Base-by-base conservation (phyloP, 1,140 invertebrate genomes). In the Rhopalosiphum maidis region DNA sequence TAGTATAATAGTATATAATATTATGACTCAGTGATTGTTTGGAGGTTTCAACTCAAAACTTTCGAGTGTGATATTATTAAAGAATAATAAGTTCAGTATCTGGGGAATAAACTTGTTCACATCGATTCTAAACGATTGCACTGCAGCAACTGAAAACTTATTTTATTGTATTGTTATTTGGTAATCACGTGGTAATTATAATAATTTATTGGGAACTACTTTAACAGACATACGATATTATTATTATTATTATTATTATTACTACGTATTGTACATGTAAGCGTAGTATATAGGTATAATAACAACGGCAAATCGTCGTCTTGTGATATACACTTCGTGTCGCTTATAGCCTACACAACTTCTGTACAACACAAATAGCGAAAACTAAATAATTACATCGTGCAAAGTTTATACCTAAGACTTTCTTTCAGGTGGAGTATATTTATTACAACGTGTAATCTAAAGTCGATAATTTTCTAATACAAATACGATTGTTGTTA, bases 71-170 rank as follows among this genome's bases (percentile, higher is more conserved):
- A 35, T n/a, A 77, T n/a, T 35, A n/a, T 77, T n/a, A 77, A 77
- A 35, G 5, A 77, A n/a, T 21, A 77, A 77, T 77, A 35, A 4
- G 18, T n/a, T n/a, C 15, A n/a, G 4, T n/a, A 25, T 68, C 5
- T 68, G 60, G 30, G 3, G 11, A 68, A 30, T 30, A n/a, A 18
- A 68, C 30, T n/a, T 1, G 60, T 18, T 77, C 60, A 35, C 60
- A 15, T 77, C 11, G 5, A 77, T 77, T 77, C 5, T 18, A n/a
- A 30, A 77, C 60, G 60, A n/a, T 77, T n/a, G 15, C 5, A n/a
- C 11, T 18, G 4, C 30, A 18, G 11, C 0, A n/a, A 0, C 1
- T n/a, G 5, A 5, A 18, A 0, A 18, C 30, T 68, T n/a, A 5
- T 68, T n/a, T n/a, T 18, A 68, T n/a, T 30, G 25, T 60, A 60